A percentile compares a stretch with the other conserved stretches of the same genome.
Conservation (phyloP, 2,113 vertebrate genomes). For the Centrocercus urophasianus region DNA sequence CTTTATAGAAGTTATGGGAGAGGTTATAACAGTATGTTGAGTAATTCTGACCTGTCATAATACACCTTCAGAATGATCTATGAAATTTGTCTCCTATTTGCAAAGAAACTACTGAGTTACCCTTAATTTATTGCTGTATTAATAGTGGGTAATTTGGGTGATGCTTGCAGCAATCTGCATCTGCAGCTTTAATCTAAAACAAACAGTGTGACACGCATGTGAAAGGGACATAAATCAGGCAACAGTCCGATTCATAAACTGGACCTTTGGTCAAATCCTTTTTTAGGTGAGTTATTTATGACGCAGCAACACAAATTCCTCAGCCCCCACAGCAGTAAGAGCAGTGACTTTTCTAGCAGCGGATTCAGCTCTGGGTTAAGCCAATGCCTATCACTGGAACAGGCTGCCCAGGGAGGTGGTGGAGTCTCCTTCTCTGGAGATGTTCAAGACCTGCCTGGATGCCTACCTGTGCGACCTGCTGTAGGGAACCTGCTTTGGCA, state of each 20-base stretch:
- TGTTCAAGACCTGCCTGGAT: too few relatives aligned
- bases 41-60: accelerated
- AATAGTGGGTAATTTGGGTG: neutral
- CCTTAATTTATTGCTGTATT: accelerated
- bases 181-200: neutral
- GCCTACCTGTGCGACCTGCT: too few relatives aligned
- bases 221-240: neutral
- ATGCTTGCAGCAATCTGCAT: neutral
- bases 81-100: neutral
- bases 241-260: neutral
- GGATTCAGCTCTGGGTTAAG: neutral
- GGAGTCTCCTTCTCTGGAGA: too few relatives aligned
- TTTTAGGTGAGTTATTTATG: neutral
- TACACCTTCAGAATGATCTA: accelerated
- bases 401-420: too few relatives aligned
- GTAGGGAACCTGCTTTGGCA: too few relatives aligned
- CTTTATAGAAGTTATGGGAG: neutral
- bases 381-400: neutral
- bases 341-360: neutral
- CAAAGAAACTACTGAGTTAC: neutral
- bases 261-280: neutral
- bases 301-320: neutral
- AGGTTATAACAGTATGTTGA: accelerated
- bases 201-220: neutral
- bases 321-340: neutral